Evolutionary conservation across 2,113 vertebrate species (phyloP), one percentile per base, ranked within the genome.

Genomic region (Todiramphus chloris): DNA sequence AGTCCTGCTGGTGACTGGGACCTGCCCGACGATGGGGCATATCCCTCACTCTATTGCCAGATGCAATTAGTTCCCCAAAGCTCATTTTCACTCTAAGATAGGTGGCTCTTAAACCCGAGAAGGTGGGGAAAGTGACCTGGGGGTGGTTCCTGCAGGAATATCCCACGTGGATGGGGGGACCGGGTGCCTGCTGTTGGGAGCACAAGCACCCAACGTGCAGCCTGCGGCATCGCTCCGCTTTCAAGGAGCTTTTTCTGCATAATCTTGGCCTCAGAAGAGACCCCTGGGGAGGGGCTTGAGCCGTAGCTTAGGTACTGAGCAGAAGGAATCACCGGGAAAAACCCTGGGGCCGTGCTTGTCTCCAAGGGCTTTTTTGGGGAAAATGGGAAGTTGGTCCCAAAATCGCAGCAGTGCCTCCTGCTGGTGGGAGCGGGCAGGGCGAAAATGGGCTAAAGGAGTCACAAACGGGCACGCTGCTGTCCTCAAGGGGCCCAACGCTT

Each of bases 331-430:
- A 37, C 46, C 2, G 19, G 28, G 6, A 51, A n/a, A 67, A 43
- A 9, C 16, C 3, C 35, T 2, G 1, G 10, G 19, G 6, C 35
- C 2, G 1, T 62, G 14, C 7, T 0, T n/a, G 62, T 5, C n/a
- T 39, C 4, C 5, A 1, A 13, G 44, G 39, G 63, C 0, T 1
- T 46, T 1, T 41, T 1, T 13, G 14, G 39, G 66, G 19, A 53
- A 55, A 55, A 31, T 0, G 50, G 50, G 17, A 39, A 28, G 15
- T 37, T 28, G 11, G 17, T 20, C 21, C 58, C 8, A 13, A 21
- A 68, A 14, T 23, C 31, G 5, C 14, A 1, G 59, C 9, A 70
- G 83, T 83, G 93, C 91, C 73, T 77, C 91, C 83, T 80, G 1
- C 91, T 91, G 95, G 76, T 46, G 39, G 10, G 13, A 59, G 44